Conservation (phyloP, 2,888 invertebrate genomes). For the Malacosoma neustria region DNA sequence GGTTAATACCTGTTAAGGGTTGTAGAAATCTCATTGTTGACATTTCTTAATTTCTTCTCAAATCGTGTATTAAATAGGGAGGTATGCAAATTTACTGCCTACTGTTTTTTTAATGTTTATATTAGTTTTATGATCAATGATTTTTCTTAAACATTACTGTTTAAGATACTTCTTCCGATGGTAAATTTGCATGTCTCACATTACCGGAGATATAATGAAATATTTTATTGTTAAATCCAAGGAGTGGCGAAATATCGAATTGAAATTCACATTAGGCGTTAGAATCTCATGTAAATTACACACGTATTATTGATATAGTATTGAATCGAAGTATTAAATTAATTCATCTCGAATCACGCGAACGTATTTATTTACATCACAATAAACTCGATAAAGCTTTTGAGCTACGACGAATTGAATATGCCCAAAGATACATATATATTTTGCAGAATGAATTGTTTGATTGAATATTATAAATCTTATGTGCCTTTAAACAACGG, state of each 20-base stretch:
- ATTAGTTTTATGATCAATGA: background rate
- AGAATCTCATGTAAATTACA: background rate
- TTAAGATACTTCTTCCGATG: too few species aligned
- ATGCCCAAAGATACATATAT: too few species aligned
- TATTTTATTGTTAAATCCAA: too few species aligned
- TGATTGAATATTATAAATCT: constrained; percentile 51
- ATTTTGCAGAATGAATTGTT: constrained; percentile 41
- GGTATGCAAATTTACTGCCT: background rate
- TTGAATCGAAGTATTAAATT: background rate
- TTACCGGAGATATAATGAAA: background rate
- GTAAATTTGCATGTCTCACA: background rate
- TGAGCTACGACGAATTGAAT: too few species aligned
- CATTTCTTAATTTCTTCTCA: too few species aligned
- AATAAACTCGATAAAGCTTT: constrained; percentile 14
- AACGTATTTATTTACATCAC: too few species aligned
- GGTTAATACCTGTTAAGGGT: constrained; percentile 9
- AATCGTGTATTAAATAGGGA: background rate
- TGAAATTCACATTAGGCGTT: background rate
- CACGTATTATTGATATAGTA: too few species aligned
- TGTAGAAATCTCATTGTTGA: constrained; percentile 30
- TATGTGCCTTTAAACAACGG: constrained; percentile 64
- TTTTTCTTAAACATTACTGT: too few species aligned
- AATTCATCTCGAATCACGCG: too few species aligned
- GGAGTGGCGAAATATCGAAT: background rate
- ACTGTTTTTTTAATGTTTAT: too few species aligned